These are phyloP conservation scores for Arge pagana DNA, from an alignment of 2,888 invertebrate genomes.

Conservation along the genomic window DNA sequence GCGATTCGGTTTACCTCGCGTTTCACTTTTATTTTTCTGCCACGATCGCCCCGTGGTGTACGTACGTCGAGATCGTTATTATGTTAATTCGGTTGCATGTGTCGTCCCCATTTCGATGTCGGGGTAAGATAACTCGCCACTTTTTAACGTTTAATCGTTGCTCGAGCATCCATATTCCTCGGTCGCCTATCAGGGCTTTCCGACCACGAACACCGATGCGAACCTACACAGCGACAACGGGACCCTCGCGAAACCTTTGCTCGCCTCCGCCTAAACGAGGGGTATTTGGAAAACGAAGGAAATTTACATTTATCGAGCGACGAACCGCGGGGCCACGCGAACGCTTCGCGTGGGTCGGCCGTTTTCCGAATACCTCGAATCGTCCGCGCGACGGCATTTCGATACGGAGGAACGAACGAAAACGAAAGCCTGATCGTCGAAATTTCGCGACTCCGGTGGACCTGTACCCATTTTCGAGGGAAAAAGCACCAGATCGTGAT, in stretches of 20 bases:
- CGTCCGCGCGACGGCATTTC: no score
- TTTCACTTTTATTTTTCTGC: no score
- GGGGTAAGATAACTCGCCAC: slow-evolving; percentile 39
- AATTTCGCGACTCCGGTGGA: no score
- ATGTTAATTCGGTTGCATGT: slow-evolving; percentile 48
- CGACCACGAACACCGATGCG: slow-evolving; percentile 37
- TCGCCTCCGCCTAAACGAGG: not conserved
- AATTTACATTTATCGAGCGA: slow-evolving; percentile 21
- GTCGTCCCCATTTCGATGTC: slow-evolving; percentile 40
- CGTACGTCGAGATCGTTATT: slow-evolving; percentile 46
- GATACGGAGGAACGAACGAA: no score
- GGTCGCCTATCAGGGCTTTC: slow-evolving; percentile 14
- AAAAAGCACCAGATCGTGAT: no score
- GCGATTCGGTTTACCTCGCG: no score
- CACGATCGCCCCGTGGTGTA: slow-evolving; percentile 6
- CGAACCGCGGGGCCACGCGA: no score
- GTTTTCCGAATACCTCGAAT: no score
- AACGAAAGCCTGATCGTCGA: no score
- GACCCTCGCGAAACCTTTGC: not conserved
- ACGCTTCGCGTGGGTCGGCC: no score
- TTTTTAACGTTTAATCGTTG: slow-evolving; percentile 51
- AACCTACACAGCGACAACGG: slow-evolving; percentile 7
- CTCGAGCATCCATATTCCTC: slow-evolving; percentile 34
- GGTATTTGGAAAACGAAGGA: not conserved
- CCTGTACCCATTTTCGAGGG: no score